Conservation (phyloP, 1,140 invertebrate genomes). For the Aleiodes sp. region DNA sequence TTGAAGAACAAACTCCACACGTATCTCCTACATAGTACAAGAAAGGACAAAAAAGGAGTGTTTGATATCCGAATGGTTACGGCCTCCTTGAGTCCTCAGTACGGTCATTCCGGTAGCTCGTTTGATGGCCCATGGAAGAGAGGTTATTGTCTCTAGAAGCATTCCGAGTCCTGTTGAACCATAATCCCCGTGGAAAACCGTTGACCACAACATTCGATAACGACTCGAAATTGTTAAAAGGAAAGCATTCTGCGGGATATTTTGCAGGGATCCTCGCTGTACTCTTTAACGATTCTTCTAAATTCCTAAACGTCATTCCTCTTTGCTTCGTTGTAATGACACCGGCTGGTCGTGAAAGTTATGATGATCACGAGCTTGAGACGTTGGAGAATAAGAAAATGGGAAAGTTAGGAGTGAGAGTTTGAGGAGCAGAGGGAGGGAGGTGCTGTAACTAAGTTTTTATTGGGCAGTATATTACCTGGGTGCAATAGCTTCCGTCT, state of each 20-base stretch:
- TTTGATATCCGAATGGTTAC: conserved; percentile 39
- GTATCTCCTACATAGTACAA: conserved; percentile 16
- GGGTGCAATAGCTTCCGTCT: conserved; percentile 60
- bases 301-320: too few species aligned
- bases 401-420: too few species aligned
- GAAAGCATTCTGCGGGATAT: not conserved
- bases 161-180: conserved; percentile 29
- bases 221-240: conserved; percentile 58
- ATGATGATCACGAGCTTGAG: too few species aligned
- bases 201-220: conserved; percentile 61
- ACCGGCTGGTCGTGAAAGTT: too few species aligned
- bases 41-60: conserved; percentile 9
- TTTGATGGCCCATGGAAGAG: conserved; percentile 58
- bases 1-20: not conserved
- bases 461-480: conserved; percentile 62
- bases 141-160: conserved; percentile 61
- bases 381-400: too few species aligned
- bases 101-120: conserved; percentile 59
- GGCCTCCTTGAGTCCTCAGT: conserved; percentile 48
- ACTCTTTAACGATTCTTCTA: too few species aligned
- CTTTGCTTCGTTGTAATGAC: too few species aligned
- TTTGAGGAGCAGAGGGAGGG: conserved; percentile 14
- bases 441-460: conserved; percentile 61
- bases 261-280: too few species aligned
- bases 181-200: conserved; percentile 23